Evolutionary conservation across 2,888 invertebrate species (phyloP).

Genomic region (Yponomeuta plumbellus): DNA sequence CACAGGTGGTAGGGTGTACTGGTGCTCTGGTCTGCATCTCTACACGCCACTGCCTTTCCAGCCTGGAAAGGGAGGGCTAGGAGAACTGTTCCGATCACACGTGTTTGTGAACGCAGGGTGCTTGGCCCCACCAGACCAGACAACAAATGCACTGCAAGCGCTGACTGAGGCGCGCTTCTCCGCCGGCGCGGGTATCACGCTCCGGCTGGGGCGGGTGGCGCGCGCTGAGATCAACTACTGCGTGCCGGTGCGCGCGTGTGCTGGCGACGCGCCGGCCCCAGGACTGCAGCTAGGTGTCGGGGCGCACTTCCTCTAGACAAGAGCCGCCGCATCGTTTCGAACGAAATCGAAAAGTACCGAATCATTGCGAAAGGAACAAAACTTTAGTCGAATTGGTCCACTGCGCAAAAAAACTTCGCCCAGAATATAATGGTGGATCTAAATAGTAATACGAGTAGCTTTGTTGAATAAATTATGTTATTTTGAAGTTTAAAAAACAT

Average conservation of each 20-base stretch:
- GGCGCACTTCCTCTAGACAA: slow-evolving; percentile 82
- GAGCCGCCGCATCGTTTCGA: neutral
- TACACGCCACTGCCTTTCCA: slow-evolving; percentile 94
- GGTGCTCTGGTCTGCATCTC: slow-evolving; percentile 90
- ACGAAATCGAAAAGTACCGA: neutral
- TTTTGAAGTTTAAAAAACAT: neutral
- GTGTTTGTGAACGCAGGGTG: slow-evolving; percentile 93
- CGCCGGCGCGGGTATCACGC: slow-evolving; percentile 88
- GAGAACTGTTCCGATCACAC: slow-evolving; percentile 91
- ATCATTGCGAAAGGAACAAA: neutral
- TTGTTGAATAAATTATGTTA: neutral
- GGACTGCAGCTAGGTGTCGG: slow-evolving; percentile 92
- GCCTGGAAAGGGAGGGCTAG: slow-evolving; percentile 85
- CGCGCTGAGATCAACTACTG: slow-evolving; percentile 97
- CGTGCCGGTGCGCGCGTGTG: slow-evolving; percentile 81
- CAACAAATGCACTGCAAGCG: slow-evolving; percentile 47
- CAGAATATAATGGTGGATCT: neutral
- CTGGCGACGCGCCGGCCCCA: slow-evolving; percentile 79
- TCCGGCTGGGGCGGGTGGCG: slow-evolving; percentile 88
- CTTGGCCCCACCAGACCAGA: slow-evolving; percentile 72
- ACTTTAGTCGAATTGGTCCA: neutral
- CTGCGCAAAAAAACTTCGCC: neutral
- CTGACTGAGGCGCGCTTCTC: slow-evolving; percentile 80
- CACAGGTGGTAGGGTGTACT: slow-evolving; percentile 86
- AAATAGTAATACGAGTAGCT: neutral